Base-by-base conservation (phyloP, 2,888 invertebrate species). In the Nemurella pictetii region DNA sequence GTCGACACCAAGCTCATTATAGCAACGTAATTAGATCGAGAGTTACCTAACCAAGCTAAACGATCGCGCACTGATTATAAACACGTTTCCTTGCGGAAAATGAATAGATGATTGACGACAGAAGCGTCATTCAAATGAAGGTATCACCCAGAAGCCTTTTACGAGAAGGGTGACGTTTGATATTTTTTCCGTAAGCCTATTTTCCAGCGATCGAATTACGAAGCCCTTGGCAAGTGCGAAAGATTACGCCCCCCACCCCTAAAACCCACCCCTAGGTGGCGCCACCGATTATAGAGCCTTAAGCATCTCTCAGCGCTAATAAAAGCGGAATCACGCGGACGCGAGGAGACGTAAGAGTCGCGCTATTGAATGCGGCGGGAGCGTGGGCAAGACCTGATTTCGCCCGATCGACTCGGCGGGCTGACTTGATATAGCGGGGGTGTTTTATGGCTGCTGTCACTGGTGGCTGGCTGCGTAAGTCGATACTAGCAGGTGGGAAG, bases 371-470 rank as follows among this genome's bases (percentile, higher is more conserved):
- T 3, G 55, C 1, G 3, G 55, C 9, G 55, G 55, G 15, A 20
- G 9, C 20, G 55, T 2, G 55, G 55, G 55, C 4, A 9, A 26
- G 28, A 12, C 26, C 12, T 26, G 77, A 77, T 77, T 26, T 26
- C 77, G 12, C 28, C 77, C 27, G 25, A 26, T 27, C 77, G 25
- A n/a, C 28, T 27, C 12, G 26, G 32, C 32, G 77, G n/a, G 30
- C 29, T 28, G 78, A 30, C 78, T 78, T 28, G 9, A n/a, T 4
- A 30, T 20, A 15, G 30, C 4, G 78, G 27, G 78, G 78, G 29
- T 78, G 78, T 78, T 78, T 78, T 78, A 78, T 78, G 78, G 78
- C 27, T 0, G 78, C 78, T 78, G 78, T 78, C 78, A 78, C 78
- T 78, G 20, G 30, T 3, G 29, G 55, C 1, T 3, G 5, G 15